Conservation (phyloP, 2,888 invertebrate genomes). For the Seira musarum region DNA sequence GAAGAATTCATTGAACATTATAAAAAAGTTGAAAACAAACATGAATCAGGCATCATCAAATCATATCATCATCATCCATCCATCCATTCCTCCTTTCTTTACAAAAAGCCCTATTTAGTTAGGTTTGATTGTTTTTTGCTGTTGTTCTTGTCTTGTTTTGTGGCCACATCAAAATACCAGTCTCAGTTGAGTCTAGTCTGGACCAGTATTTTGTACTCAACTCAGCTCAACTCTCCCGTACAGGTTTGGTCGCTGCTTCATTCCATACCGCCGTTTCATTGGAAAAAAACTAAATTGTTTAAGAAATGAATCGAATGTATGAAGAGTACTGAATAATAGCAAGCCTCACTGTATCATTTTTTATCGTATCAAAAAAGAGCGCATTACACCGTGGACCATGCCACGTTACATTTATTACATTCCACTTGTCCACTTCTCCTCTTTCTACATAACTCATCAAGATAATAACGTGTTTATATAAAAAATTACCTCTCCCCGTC, state of each 20-base stretch:
- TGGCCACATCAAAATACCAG: not conserved
- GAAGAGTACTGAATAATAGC: not conserved
- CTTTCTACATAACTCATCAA: conserved; percentile 51
- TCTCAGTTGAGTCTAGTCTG: not conserved
- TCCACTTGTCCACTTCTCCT: conserved; percentile 43
- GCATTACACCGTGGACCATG: too few relatives aligned
- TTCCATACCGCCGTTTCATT: too few relatives aligned
- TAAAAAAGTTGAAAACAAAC: not conserved
- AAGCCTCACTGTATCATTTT: too few relatives aligned
- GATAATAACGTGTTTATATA: conserved; percentile 52
- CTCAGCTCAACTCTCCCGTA: too few relatives aligned
- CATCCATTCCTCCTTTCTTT: not conserved
- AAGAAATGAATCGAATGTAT: not conserved
- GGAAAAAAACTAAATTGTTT: not conserved
- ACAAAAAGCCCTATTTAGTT: too few relatives aligned
- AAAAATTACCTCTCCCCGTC: conserved; percentile 41
- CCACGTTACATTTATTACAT: conserved; percentile 26
- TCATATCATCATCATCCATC: too few relatives aligned
- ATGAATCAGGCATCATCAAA: too few relatives aligned
- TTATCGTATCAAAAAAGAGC: too few relatives aligned
- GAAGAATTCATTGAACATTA: not conserved
- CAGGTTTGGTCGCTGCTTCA: too few relatives aligned
- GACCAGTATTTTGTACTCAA: too few relatives aligned
- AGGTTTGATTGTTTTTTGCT: not conserved
- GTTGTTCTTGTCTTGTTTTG: not conserved